These are phyloP conservation scores for Tetragonula carbonaria DNA, from an alignment of 2,888 invertebrate species.

Conservation along the genomic window DNA sequence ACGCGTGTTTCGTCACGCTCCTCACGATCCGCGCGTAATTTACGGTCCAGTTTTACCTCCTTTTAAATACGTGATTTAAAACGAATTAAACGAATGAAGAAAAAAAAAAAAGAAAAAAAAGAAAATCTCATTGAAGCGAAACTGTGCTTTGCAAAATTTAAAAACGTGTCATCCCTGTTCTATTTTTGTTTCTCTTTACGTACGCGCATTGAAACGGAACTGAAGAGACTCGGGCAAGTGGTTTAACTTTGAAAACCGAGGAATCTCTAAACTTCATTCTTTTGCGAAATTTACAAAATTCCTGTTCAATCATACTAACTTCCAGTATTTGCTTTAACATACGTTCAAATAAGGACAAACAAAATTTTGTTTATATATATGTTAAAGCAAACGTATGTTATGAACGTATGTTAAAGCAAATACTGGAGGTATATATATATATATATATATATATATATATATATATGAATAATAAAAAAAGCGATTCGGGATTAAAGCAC, in stretches of 20 bases:
- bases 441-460: no score
- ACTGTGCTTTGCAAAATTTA: not conserved
- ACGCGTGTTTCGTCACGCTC: not conserved
- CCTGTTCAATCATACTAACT: no score
- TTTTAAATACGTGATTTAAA: not conserved
- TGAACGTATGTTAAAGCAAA: no score
- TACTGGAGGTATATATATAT: no score
- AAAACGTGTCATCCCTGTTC: not conserved
- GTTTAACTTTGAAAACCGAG: not conserved
- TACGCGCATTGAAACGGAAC: not conserved
- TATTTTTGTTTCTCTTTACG: not conserved
- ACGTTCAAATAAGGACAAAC: no score
- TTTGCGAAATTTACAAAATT: not conserved
- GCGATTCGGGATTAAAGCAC: no score
- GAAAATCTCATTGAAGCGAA: not conserved
- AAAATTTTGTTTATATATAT: no score
- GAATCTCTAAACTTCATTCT: not conserved
- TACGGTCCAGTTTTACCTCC: not conserved
- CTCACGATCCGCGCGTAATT: not conserved
- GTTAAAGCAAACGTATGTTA: no score
- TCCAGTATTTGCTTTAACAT: no score
- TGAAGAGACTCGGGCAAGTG: not conserved
- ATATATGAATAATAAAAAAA: no score
- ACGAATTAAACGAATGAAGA: not conserved
- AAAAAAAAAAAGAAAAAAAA: no score